Base-by-base conservation (phyloP, 2,113 vertebrate species). In the Lontra canadensis region DNA sequence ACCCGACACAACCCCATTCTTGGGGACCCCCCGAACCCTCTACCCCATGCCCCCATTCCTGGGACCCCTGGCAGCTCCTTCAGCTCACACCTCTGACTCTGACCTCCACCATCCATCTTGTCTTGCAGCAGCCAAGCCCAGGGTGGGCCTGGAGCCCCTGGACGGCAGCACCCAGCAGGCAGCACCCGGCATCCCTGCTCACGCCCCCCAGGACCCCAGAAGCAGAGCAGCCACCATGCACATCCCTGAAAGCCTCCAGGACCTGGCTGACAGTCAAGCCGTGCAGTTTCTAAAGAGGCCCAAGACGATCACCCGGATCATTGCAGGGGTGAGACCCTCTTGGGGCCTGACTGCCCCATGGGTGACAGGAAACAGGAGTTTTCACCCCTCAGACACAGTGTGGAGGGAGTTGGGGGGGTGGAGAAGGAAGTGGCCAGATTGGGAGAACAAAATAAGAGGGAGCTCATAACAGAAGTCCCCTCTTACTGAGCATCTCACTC, bases 201-300 rank as follows among this genome's bases (percentile, higher is more conserved):
- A 47, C 0, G 1, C 49, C 34, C 44, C 23, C 25, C 29, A 0
- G 34, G 36, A n/a, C 42, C 31, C 36, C 7, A 1, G 42, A 36
- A 88, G 67, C 78, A 90, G 31, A 93, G 42, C 42, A 5, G 49
- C 65, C 12, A 0, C 47, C 73, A 98, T 98, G 98, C 97, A 71
- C 17, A 63, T 98, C 78, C 97, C 97, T 0, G 93, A 97, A 12
- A 94, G 96, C 85, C 97, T 98, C 29, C 96, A 95, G 63, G 93
- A 98, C 49, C 90, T 97, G 84, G 97, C 94, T 0, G 74, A 97
- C 86, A 97, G 95, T 4, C 94, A 98, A 11, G n/a, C 92, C 0
- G 95, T 98, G 65, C 97, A 49, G 47, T 98, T 98, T 67, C 92
- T 98, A 59, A 98, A 84, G 94, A 98, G 82, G 78, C 98, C 98